Evolutionary conservation across 2,888 invertebrate genomes (phyloP).

Genomic region (Drosophila subquinaria): DNA sequence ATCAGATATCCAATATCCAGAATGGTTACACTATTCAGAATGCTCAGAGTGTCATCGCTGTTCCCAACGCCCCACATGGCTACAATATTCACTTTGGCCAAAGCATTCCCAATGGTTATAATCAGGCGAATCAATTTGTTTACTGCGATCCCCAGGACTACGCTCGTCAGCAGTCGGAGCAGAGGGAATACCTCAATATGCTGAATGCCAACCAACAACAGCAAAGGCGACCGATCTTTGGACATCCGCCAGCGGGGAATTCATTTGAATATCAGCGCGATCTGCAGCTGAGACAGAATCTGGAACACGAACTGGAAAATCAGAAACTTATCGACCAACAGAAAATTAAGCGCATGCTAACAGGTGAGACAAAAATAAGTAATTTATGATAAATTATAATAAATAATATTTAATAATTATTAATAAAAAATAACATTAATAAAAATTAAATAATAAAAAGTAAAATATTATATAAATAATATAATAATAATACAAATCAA

Average conservation of each 20-base stretch:
- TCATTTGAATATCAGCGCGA: conserved; percentile 25
- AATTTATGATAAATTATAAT: not conserved
- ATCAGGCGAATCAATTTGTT: not conserved
- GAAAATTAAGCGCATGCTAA: conserved; percentile 21
- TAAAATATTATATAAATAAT: too few species aligned
- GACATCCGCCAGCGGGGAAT: conserved; percentile 15
- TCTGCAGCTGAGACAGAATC: conserved; percentile 8
- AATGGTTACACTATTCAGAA: not conserved
- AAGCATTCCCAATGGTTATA: not conserved
- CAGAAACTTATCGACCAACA: conserved; percentile 27
- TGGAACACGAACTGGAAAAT: conserved; percentile 21
- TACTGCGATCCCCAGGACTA: not conserved
- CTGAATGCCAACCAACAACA: not conserved
- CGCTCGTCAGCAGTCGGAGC: not conserved
- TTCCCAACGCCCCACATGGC: not conserved
- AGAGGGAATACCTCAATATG: not conserved
- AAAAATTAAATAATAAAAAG: too few species aligned
- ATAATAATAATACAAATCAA: too few species aligned
- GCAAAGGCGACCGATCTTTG: conserved; percentile 2
- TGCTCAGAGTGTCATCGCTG: not conserved
- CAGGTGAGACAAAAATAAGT: conserved; percentile 23
- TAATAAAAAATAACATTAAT: too few species aligned
- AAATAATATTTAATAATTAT: too few species aligned
- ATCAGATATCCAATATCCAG: not conserved
- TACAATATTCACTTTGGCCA: not conserved